phyloP scores from a whole-genome alignment of 2,113 vertebrate species.

The Dasyprocta punctata region DNA sequence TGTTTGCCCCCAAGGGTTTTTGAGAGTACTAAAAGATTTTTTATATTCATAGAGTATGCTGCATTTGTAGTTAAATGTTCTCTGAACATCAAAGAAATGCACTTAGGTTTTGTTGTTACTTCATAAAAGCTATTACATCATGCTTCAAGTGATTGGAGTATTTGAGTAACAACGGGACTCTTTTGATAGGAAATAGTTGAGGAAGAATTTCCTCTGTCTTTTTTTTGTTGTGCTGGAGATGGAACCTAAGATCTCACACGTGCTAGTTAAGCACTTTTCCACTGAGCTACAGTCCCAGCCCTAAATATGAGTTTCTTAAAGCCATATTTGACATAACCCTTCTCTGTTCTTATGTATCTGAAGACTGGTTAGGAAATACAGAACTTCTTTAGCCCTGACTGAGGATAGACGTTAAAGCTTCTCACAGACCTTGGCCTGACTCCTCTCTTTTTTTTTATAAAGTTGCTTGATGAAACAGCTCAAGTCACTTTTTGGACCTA shows the following conservation, averaged over 20 bases:
- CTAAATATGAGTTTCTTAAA: neutral
- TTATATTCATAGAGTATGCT: slow-evolving; percentile 43
- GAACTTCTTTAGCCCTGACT: slow-evolving; percentile 24
- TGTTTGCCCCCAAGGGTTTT: slow-evolving; percentile 41
- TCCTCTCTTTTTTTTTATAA: neutral
- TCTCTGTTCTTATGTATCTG: neutral
- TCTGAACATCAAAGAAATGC: slow-evolving; percentile 59
- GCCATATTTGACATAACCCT: neutral
- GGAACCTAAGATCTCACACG: neutral
- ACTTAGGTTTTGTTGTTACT: slow-evolving; percentile 39
- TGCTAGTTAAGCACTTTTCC: neutral
- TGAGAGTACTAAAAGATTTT: slow-evolving; percentile 38
- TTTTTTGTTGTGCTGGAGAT: neutral
- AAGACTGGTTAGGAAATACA: slow-evolving; percentile 20
- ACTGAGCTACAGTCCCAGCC: neutral
- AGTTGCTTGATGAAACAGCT: neutral
- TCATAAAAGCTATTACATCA: slow-evolving; percentile 1
- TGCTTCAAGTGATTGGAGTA: slow-evolving; percentile 18
- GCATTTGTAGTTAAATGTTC: slow-evolving; percentile 64
- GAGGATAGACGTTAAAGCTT: neutral
- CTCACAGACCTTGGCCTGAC: neutral
- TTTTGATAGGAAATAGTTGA: slow-evolving; percentile 34
- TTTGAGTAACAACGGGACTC: neutral
- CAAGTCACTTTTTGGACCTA: neutral
- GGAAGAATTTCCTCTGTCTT: neutral